Base-by-base conservation (phyloP, 2,113 vertebrate species). In the Leptodactylus fuscus region DNA sequence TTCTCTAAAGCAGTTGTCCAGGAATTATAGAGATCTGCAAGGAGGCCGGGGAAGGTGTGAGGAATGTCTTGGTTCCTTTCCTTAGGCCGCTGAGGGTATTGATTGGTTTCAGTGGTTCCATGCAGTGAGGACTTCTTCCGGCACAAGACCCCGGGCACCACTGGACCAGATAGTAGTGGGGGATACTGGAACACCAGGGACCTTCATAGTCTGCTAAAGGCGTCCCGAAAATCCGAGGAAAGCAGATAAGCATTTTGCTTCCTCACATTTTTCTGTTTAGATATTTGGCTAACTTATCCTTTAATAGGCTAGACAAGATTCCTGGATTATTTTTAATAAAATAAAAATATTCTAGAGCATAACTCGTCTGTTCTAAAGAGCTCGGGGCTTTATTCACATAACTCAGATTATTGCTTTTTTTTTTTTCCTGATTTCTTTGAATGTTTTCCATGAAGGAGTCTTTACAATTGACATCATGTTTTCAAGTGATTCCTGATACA, bases 381-480 rank as follows among this genome's bases (percentile, higher is more conserved):
- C 65, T 69, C 22, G 15, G 22, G 65, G 34, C 65, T 69, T 69
- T 38, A 69, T 24, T 49, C 38, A 75, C 27, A 75, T 29, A 76
- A 20, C 74, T 60, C 51, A n/a, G 18, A 79, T 38, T 38, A 75
- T 49, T 48, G 12, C n/a, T 48, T 58, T 41, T 36, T n/a, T n/a
- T 48, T 58, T 41, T 44, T 44, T 38, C 8, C 48, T 24, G 20
- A 55, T 58, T 55, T 78, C 49, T 78, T 34, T 36, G 75, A 60
- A 79, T 79, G n/a, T 79, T 79, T 79, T 58, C 11, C 51, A 78
- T 38, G 18, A 38, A 38, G 51, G 29, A 77, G 29, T 32, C 27
- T n/a, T 15, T 58, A 38, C 36, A 78, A 55, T 69, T 69, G 36
- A 67, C 60, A 81, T 69, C 80, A 69, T 67, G 44, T 62, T 80